Base-by-base conservation (phyloP, 2,888 invertebrate species). In the Thera obeliscata region DNA sequence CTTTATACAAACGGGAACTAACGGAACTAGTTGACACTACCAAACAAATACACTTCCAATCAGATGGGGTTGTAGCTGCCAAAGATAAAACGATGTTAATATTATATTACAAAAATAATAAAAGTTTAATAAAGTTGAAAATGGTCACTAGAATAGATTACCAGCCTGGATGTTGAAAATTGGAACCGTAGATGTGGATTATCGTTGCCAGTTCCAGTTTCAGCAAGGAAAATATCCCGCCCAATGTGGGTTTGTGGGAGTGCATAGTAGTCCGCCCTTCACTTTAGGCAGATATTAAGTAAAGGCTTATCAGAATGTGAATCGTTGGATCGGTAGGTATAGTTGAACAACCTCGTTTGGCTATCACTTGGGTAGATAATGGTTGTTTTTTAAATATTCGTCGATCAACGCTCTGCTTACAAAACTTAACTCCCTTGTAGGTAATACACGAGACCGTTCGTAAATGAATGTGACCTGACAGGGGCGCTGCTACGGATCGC, bases 1-100 rank as follows among this genome's bases (percentile, higher is more conserved):
- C 80, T 84, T 88, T 88, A 79, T 73, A 84, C 76, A 81, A 79
- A 41, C 59, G 79, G 80, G 85, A 87, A 87, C 83, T 62, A 78
- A 75, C 74, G 77, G 84, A 83, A 82, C 87, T 85, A 87, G 87
- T 84, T 86, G 78, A 76, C 73, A 80, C 43, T 63, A 82, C 66
- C 50, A 50, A 66, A 68, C 59, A 49, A 67, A 64, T 50, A 63
- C 57, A 69, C 57, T 61, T 60, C 60, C 61, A 50, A 61, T 62
- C 63, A 55, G 56, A 57, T 48, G 56, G 35, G 60, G 46, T 56
- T 63, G 62, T 48, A 69, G 69, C 69, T 60, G 66, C 63, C 66
- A 61, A 67, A 33, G 60, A 52, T 22, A 60, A 49, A 63, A 52
- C 69, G 63, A 69, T 60, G 62, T 56, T 46, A 66, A 66, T 66